Base-by-base conservation (phyloP, 1,140 invertebrate genomes). In the Drosophila elegans region DNA sequence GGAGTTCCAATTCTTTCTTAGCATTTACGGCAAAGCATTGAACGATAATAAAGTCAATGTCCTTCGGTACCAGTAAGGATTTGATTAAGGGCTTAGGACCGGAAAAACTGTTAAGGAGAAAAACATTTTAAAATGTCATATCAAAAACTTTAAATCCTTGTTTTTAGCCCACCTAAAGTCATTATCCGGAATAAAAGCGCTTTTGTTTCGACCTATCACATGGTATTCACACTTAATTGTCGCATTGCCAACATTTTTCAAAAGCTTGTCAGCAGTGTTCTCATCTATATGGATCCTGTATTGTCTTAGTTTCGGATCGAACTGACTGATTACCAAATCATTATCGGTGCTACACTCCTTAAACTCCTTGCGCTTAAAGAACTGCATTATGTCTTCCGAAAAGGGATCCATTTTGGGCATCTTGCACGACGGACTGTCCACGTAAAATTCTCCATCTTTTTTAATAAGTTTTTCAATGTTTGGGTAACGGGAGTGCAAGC, bases 341-440 rank as follows among this genome's bases (percentile, higher is more conserved):
- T 16, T 16, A 29, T 16, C 48, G 4, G 7, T 51, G 48, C n/a
- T 11, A 13, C 48, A 51, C 48, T 49, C 12, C 1, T 32, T 13
- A 2, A 49, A 32, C 1, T 51, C 7, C 9, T 11, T n/a, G 10
- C 9, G n/a, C 9, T 32, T 51, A 10, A 51, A 51, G n/a, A 13
- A 10, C 13, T 32, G 4, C 48, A 51, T 51, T 4, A 51, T 51
- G 27, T 51, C 48, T 3, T 5, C 2, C 27, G 48, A 27, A 51
- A 51, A 51, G 2, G 48, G 48, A 32, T 51, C 10, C 27, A 10
- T 32, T 32, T 32, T 3, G 2, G 48, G 48, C 29, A 56, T 56
- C 5, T 41, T 42, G 4, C 53, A 56, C 25, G 13, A 7, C 0
- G 53, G n/a, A 16, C 53, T 29, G 3, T 42, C 5, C 10, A 56